Base-by-base conservation (phyloP, 2,113 vertebrate species). In the Tenrec ecaudatus region DNA sequence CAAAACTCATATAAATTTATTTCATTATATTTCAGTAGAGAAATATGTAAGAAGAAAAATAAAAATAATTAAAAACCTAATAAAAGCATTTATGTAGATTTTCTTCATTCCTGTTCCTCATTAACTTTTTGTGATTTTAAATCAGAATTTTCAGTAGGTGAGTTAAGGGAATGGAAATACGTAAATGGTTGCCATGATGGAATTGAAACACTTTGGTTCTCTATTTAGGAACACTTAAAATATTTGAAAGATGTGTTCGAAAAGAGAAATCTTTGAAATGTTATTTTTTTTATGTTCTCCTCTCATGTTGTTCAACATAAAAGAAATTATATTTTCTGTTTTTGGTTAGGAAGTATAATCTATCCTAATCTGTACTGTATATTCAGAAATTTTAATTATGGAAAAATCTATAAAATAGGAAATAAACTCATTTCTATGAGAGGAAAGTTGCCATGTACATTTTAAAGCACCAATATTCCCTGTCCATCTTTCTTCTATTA, bases 401-500 rank as follows among this genome's bases (percentile, higher is more conserved):
- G 19, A 57, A 93, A 80, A 53, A 93, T 94, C 11, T 68, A 36
- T 66, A 69, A 82, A 43, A 25, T 4, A 81, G 20, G 6, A 73
- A 84, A 62, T 79, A 90, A 71, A 36, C 19, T 17, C 4, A 64
- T 92, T 58, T 83, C 12, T 71, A 47, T 90, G 92, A 90, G 62
- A 75, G 73, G 36, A 83, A 43, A 92, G 68, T 97, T 97, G 92
- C 69, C 90, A 80, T 96, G 90, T 96, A 16, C 0, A 2, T 97
- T 97, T 96, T 94, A 89, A 87, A 97, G 97, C 97, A 97, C 94
- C 96, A 98, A 98, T 97, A 98, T 98, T 98, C 97, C 97, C 98
- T 98, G 98, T 98, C 97, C 98, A 97, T 97, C 97, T 97, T 96
- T 97, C 91, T 97, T 96, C 97, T 97, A 98, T 98, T 98, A 98